These are phyloP conservation scores for Podocnemis expansa DNA, from an alignment of 2,113 vertebrate genomes.

Conservation along the genomic window DNA sequence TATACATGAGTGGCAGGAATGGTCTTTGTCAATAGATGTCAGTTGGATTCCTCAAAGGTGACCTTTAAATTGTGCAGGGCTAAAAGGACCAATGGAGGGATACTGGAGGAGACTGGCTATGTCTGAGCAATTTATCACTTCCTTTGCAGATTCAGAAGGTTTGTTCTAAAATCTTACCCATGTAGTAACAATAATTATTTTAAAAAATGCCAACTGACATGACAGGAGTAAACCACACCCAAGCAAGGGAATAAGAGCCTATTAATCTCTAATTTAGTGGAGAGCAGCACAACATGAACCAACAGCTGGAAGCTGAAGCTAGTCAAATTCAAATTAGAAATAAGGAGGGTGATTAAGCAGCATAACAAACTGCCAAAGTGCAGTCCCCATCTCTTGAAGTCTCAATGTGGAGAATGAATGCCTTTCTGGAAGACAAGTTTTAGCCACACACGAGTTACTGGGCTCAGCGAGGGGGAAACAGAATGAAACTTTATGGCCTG, in stretches of 20 bases:
- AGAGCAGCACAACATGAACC: constrained; percentile 55
- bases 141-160: background rate
- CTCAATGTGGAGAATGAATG: background rate
- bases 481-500: background rate
- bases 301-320: constrained; percentile 44
- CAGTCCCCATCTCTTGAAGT: background rate
- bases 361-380: constrained; percentile 46
- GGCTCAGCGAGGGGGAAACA: background rate
- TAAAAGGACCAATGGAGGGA: background rate
- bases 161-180: background rate
- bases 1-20: too few species aligned
- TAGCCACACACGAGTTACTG: background rate
- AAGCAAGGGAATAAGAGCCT: background rate
- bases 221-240: background rate
- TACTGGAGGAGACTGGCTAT: background rate
- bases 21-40: background rate
- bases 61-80: background rate
- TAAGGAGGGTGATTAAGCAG: constrained; percentile 60
- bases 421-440: background rate
- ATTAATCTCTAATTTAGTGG: constrained; percentile 57
- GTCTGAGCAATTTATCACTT: background rate
- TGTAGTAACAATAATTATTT: background rate
- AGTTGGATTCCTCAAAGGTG: background rate
- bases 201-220: background rate
- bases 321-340: constrained; percentile 48